Evolutionary conservation across 2,888 invertebrate genomes (phyloP), one percentile per base, ranked within the genome.

Genomic region (Leucophenga maculata): DNA sequence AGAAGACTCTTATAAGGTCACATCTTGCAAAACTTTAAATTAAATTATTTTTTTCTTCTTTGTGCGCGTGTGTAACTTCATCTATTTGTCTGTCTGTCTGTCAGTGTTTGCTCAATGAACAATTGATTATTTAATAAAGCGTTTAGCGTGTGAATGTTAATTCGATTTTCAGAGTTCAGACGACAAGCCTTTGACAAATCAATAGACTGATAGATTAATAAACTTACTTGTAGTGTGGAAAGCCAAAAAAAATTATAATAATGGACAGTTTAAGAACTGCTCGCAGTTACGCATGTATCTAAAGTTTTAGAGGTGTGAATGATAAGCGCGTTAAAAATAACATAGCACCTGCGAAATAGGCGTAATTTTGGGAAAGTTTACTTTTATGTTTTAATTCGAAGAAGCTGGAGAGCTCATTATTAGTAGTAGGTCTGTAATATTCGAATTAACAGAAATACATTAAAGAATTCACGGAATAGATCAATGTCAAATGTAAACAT

Each of bases 131-230:
- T 57, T 11, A 16, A 18, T n/a, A 3, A 44, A 66, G 0, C 65
- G 59, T 67, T 80, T 81, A 81, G 83, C 48, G 65, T 3, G 3
- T 6, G 4, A 0, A 1, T 69, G 80, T 69, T 81, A 81, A 81
- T 79, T 76, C 14, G 22, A 73, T 79, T 59, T 62, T n/a, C 31
- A 26, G 57, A n/a, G 13, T 31, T 31, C 13, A 31, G 6, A 31
- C 57, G n/a, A n/a, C n/a, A 22, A 13, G 48, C 13, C 13, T 13
- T 48, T 48, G 48, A 13, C 13, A 48, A 48, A 48, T n/a, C 16
- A 48, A 48, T n/a, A 48, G 16, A 48, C 13, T n/a, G n/a, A n/a
- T n/a, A n/a, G 16, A n/a, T 48, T n/a, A 13, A 48, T 48, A 48
- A 48, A n/a, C n/a, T n/a, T n/a, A n/a, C n/a, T n/a, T n/a, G n/a